These are phyloP conservation scores for Gymnothorax reevesii DNA, from an alignment of 2,797 vertebrate genomes.

Conservation along the genomic window DNA sequence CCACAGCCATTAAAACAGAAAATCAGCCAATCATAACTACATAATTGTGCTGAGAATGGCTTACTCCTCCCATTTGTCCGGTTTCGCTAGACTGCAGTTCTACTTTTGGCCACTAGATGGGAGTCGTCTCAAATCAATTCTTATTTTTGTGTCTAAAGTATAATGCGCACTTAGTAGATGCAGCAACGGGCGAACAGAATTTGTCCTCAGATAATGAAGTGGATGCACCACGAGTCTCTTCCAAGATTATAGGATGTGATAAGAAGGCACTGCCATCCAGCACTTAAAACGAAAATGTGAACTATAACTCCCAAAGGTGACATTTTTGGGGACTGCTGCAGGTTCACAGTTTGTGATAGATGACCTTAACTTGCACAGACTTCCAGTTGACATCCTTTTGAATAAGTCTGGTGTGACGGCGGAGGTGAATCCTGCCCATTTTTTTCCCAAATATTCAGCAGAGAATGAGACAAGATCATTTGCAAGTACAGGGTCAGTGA, in stretches of 20 bases:
- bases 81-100: conserved; percentile 25
- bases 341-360: neutral
- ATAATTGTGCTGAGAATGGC: neutral
- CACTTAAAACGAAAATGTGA: neutral
- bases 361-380: neutral
- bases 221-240: neutral
- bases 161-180: neutral
- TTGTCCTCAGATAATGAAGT: neutral
- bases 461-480: neutral
- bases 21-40: neutral
- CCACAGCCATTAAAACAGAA: neutral
- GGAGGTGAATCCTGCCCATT: neutral
- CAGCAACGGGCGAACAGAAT: neutral
- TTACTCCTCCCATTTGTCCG: neutral
- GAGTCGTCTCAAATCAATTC: neutral
- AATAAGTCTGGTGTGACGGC: neutral
- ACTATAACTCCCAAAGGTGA: neutral
- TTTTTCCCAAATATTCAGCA: neutral
- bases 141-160: neutral
- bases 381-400: neutral
- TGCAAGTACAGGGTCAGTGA: neutral
- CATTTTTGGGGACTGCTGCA: neutral
- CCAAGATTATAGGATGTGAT: neutral
- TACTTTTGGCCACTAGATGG: conserved; percentile 46
- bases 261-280: neutral